Evolutionary conservation across 2,888 invertebrate species (phyloP), one percentile per base, ranked within the genome.

Genomic region (Pandemis heparana): DNA sequence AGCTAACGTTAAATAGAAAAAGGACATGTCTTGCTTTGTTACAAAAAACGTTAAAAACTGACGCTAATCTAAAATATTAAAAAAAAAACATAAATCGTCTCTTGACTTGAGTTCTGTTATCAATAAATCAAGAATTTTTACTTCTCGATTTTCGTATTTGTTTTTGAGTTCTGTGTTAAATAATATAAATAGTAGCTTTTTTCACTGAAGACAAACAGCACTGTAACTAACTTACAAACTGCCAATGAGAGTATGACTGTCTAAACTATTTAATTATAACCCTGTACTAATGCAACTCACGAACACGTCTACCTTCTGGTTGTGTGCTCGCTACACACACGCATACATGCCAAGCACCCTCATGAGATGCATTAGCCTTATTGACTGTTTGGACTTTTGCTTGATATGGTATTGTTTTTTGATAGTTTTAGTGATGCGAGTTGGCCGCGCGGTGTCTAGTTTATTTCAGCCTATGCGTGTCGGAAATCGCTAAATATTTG

Each of bases 401-500:
- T 56, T 10, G 48, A 53, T 56, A 23, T 23, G 23, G 5, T 12
- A 12, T 23, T 56, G 23, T 18, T 12, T 32, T 56, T 23, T 23
- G 51, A 9, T 53, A 53, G 18, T 56, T 53, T n/a, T 5, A n/a
- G 12, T 12, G 56, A 23, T 1, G 56, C 3, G 12, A 23, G 9
- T 5, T 12, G 60, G 68, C 23, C 60, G 60, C 39, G 53, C 60
- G 64, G 66, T 14, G 53, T 39, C 14, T 51, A 65, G 74, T 39
- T 18, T 74, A 64, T 61, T 66, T 51, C 70, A 62, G 65, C 41
- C 74, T 16, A 23, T 32, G 51, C 39, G 65, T 69, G 46, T 53
- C 70, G 65, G 64, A 39, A 53, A 23, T 38, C 18, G 63, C 64
- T 69, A 75, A 23, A 75, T 41, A 71, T 67, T 76, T 75, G 75